Percentiles rank a stretch among this genome's conserved stretches.
These are phyloP conservation scores for Octopus bimaculoides DNA, from an alignment of 1,140 invertebrate genomes.

Conservation along the genomic window DNA sequence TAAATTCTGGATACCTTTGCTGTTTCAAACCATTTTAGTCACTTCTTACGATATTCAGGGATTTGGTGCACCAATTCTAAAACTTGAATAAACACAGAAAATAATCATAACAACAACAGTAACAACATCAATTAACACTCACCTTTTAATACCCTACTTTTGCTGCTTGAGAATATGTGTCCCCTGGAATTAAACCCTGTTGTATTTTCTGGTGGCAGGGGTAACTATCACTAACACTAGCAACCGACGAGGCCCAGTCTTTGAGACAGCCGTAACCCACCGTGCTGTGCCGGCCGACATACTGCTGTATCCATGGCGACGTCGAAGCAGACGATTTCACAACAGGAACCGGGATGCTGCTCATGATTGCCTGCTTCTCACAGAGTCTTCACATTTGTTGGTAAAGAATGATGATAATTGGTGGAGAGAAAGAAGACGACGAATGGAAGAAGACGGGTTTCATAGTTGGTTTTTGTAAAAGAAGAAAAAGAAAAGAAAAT, in stretches of 20 bases:
- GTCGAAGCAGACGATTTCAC: slow-evolving; percentile 44
- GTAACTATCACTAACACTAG: slow-evolving; percentile 30
- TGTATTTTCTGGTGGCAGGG: slow-evolving; percentile 33
- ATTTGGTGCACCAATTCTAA: not conserved
- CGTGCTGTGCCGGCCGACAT: slow-evolving; percentile 23
- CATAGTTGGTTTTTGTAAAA: too few species aligned
- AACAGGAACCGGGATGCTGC: slow-evolving; percentile 51
- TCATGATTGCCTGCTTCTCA: slow-evolving; percentile 44
- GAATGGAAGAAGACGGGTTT: too few species aligned
- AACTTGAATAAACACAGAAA: not conserved
- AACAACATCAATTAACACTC: not conserved
- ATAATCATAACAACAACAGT: not conserved
- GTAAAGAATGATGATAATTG: too few species aligned
- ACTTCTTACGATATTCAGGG: not conserved
- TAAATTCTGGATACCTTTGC: not conserved
- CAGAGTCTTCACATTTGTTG: slow-evolving; percentile 29
- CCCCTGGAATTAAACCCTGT: slow-evolving; percentile 23
- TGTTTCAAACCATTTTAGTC: not conserved
- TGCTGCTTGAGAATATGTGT: slow-evolving; percentile 29
- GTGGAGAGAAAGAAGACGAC: too few species aligned
- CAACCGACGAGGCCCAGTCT: slow-evolving; percentile 28
- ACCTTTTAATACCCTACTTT: slow-evolving; percentile 24
- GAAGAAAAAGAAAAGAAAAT: too few species aligned
- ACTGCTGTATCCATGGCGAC: slow-evolving; percentile 40
- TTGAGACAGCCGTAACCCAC: slow-evolving; percentile 30